These are phyloP conservation scores for Dipus sagitta DNA, from an alignment of 2,797 vertebrate species.

Conservation along the genomic window DNA sequence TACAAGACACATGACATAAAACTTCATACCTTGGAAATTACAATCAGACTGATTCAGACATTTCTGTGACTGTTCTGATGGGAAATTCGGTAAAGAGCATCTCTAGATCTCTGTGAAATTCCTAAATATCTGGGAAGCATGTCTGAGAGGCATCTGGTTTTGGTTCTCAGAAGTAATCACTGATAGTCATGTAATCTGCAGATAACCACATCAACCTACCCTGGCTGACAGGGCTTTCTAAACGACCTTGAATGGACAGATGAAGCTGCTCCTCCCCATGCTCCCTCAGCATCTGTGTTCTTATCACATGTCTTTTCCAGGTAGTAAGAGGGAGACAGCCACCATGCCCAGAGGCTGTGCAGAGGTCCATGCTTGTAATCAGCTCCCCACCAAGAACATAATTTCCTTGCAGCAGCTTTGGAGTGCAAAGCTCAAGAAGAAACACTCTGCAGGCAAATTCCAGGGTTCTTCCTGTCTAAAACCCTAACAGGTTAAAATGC, in stretches of 20 bases:
- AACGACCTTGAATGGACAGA: neutral
- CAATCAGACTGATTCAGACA: neutral
- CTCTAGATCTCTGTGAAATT: neutral
- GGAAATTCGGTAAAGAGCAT: neutral
- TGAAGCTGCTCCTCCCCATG: rapidly evolving
- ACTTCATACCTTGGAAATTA: neutral
- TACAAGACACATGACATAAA: neutral
- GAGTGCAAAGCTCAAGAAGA: neutral
- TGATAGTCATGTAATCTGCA: neutral
- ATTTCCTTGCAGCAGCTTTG: neutral
- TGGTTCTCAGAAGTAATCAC: neutral
- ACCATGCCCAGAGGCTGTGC: neutral
- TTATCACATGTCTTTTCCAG: neutral
- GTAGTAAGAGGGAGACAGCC: neutral
- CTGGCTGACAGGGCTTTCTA: neutral
- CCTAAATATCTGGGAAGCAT: neutral
- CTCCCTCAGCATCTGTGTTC: neutral
- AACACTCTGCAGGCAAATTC: neutral
- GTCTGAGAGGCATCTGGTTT: neutral
- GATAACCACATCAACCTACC: neutral
- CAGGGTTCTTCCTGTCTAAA: neutral
- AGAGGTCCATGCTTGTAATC: no score
- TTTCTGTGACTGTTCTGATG: neutral
- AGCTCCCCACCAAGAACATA: neutral
- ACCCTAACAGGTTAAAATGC: neutral